Base-by-base conservation (phyloP, 2,888 invertebrate species). In the Caprella mutica region DNA sequence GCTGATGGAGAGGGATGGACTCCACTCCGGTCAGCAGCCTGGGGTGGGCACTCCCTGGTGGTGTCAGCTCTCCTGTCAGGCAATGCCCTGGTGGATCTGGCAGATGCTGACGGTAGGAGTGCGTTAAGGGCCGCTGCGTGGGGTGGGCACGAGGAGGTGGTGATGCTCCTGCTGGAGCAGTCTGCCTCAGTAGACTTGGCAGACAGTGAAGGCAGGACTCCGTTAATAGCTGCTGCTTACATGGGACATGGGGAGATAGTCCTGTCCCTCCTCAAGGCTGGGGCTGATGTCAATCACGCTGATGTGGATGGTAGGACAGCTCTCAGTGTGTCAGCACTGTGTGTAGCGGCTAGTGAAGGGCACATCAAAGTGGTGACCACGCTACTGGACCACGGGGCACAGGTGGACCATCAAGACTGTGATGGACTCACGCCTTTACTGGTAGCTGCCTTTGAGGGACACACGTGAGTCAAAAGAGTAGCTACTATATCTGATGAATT, bases 181-280 rank as follows among this genome's bases (percentile, higher is more conserved):
- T 74, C 70, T 5, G 75, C 75, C 3, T 70, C 72, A 52, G 74
- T 75, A 1, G 74, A 76, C 67, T 71, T 71, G 60, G 72, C 71
- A 3, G 76, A 76, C 68, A 72, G 71, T 54, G 75, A 76, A 61
- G 76, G 75, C 1, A 68, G 75, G 8, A 76, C 76, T 3, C 73
- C 76, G 5, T 70, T 76, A 24, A 76, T 76, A 52, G 75, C 76
- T 12, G 76, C 76, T 1, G 91, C 93, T 0, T 94, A 93, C 74
- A 94, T 93, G 93, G 90, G 91, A 0, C 91, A 92, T 73, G 83
- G 84, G n/a, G 87, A 88, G 69, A 90, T 91, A 62, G 90, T 91
- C 26, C 82, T 85, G 61, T 84, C 84, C 65, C 74, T 92, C 40
- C 74, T 92, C 9, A 85, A 86, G 67, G 83, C 82, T 59, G 86